Evolutionary conservation across 1,140 invertebrate genomes (phyloP), one percentile per base, ranked within the genome.

Genomic region (Bombyx mori): DNA sequence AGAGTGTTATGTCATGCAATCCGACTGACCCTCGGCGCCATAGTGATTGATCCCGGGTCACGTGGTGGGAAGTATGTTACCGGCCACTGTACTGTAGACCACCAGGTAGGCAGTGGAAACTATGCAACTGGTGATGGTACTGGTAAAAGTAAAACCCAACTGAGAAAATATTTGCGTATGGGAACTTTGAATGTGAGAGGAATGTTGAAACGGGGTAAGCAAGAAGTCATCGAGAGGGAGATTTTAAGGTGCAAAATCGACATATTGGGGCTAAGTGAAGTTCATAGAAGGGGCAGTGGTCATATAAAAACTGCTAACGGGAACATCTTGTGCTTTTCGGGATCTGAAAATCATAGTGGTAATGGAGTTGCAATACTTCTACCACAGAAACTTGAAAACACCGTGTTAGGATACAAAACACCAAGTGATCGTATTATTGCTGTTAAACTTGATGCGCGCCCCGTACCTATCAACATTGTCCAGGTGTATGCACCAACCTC

Each of bases 111-210:
- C 12, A 46, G 10, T 46, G 44, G 44, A 46, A 46, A 46, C 7
- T 46, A 60, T 55, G 47, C 46, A 48, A 54, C 54, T 56, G 54
- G 54, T 56, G n/a, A 56, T 7, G 42, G 54, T 48, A 57, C 55
- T 10, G 47, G 47, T n/a, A 8, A 9, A 42, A 6, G 10, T 18
- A 56, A 49, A 56, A 48, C 26, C 12, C 22, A 43, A 48, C 22
- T 48, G 18, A 45, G 47, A 6, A 49, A 56, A 56, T 26, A 48
- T 10, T 46, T 56, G 8, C 45, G 55, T 26, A 56, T 57, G 42
- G 56, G 56, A 57, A n/a, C n/a, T n/a, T n/a, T n/a, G n/a, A n/a
- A 57, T 52, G 56, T 52, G 2, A 50, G 56, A 57, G 49, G 56
- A 18, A 8, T 52, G 9, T n/a, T 51, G 22, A 42, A 50, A 51